Percentiles rank a stretch among this genome's conserved stretches.
Evolutionary conservation across 2,113 vertebrate species (phyloP).

Genomic region (Lota lota): DNA sequence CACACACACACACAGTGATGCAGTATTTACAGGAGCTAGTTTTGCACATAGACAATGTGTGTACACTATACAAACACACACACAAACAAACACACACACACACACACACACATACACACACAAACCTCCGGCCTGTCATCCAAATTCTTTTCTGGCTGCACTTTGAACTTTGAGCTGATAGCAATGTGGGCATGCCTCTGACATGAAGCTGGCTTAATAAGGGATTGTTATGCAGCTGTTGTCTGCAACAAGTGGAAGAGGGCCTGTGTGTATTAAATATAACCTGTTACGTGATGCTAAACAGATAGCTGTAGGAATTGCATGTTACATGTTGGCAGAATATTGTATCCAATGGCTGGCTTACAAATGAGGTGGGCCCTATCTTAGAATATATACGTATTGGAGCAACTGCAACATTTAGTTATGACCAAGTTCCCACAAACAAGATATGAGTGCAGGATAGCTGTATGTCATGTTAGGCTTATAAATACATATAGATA

Average conservation of each 20-base stretch:
- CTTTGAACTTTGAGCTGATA: constrained; percentile 54
- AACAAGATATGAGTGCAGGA: too few species aligned
- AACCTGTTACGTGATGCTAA: background rate
- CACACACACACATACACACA: background rate
- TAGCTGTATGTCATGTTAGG: too few species aligned
- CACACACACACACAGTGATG: background rate
- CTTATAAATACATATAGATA: too few species aligned
- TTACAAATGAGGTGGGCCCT: too few species aligned
- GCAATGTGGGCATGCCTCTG: constrained; percentile 10
- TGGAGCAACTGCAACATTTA: too few species aligned
- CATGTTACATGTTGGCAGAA: too few species aligned
- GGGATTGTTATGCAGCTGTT: constrained; percentile 13
- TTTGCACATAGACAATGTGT: too few species aligned
- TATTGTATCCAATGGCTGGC: too few species aligned
- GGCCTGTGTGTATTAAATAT: background rate
- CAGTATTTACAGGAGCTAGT: background rate
- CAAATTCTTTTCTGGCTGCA: constrained; percentile 13
- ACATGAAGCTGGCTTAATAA: constrained; percentile 5
- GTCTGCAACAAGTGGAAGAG: background rate
- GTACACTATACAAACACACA: constrained; percentile 1
- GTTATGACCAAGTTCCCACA: too few species aligned
- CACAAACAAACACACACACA: too few species aligned
- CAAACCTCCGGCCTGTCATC: constrained; percentile 1
- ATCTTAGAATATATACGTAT: too few species aligned
- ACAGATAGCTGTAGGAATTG: too few species aligned